phyloP scores from a whole-genome alignment of 2,113 vertebrate species.

The Labrus mixtus region DNA sequence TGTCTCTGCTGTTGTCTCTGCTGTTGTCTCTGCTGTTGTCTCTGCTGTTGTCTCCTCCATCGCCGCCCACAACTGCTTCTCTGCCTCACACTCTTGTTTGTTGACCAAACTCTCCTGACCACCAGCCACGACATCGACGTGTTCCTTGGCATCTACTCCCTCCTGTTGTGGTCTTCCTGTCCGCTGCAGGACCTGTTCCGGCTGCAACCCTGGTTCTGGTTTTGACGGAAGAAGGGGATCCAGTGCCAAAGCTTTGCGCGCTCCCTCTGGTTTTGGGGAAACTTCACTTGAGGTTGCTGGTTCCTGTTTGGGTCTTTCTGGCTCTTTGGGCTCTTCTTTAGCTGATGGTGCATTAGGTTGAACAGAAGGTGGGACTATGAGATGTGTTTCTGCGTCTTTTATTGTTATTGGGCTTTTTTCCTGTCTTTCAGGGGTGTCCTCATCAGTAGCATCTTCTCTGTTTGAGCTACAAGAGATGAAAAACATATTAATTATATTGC shows the following conservation, averaged over 20 bases:
- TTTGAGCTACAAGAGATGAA: conserved; percentile 48
- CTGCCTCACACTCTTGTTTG: conserved; percentile 55
- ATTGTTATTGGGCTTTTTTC: conserved; percentile 21
- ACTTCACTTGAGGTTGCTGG: conserved; percentile 10
- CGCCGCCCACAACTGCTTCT: conserved; percentile 72
- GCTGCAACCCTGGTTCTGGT: conserved; percentile 50
- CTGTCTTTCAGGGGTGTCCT: neutral
- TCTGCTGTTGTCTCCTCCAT: conserved; percentile 68
- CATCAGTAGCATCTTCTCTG: conserved; percentile 42
- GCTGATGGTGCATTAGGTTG: conserved; percentile 34
- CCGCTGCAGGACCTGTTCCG: conserved; percentile 34
- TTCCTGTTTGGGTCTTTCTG: conserved; percentile 37
- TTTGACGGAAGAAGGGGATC: conserved; percentile 44
- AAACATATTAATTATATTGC: conserved; percentile 18
- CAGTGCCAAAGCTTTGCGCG: neutral
- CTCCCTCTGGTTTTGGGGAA: conserved; percentile 4
- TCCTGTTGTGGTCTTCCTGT: conserved; percentile 41
- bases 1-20: conserved; percentile 56
- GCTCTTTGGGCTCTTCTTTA: conserved; percentile 58
- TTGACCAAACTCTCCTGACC: conserved; percentile 32
- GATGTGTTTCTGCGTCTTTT: conserved; percentile 30
- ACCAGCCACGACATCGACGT: neutral
- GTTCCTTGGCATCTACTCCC: conserved; percentile 35
- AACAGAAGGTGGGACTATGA: conserved; percentile 8
- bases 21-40: too few relatives aligned